A percentile compares a stretch with the other conserved stretches of the same genome.
Conservation (phyloP, 1,140 invertebrate genomes). For the Helicoverpa armigera region DNA sequence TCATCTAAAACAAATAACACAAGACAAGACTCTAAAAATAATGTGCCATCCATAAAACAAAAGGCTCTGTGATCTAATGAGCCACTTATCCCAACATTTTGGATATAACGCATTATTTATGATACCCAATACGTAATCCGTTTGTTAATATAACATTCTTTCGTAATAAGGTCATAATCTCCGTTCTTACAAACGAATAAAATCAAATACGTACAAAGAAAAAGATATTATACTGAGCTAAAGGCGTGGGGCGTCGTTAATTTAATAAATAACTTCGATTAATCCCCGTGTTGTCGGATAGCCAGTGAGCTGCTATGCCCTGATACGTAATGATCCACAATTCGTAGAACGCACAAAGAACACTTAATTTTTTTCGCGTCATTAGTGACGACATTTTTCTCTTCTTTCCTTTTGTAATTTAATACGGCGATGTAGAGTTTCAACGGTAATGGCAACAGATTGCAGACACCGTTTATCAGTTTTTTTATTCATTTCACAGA, state of each 20-base stretch:
- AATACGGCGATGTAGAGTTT: background rate
- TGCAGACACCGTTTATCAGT: background rate
- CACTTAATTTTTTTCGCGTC: constrained; percentile 22
- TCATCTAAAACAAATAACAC: no score
- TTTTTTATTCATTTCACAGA: background rate
- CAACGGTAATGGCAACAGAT: background rate
- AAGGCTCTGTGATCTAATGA: no score
- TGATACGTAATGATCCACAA: constrained; percentile 35
- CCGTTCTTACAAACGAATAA: background rate
- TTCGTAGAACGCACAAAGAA: constrained; percentile 1
- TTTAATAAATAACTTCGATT: constrained; percentile 32
- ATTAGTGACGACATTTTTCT: constrained; percentile 26
- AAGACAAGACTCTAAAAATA: no score
- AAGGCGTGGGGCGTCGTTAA: background rate
- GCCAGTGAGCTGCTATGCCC: background rate
- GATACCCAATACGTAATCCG: no score
- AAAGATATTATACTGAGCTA: background rate
- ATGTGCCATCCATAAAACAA: no score
- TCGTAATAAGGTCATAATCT: no score
- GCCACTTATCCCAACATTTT: no score
- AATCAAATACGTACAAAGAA: background rate
- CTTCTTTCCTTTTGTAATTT: constrained; percentile 6
- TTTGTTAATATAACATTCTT: no score
- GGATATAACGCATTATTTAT: no score
- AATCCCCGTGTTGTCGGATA: constrained; percentile 8